phyloP scores from a whole-genome alignment of 2,888 invertebrate genomes.

The Drosophila kuntzei region DNA sequence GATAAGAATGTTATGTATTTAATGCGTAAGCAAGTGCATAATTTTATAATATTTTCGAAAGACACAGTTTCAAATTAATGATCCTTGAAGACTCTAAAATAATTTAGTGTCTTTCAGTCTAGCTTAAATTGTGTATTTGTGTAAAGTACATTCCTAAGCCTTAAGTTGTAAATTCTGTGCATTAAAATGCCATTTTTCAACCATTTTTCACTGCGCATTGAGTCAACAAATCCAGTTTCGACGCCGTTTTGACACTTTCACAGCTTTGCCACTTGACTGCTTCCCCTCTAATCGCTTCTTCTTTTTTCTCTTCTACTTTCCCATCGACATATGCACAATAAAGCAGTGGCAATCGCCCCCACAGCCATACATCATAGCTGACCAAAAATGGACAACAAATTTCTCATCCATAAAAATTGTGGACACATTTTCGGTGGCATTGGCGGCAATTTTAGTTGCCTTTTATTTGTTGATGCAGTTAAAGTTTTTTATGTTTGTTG shows the following conservation, averaged over 20 bases:
- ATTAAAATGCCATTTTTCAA: constrained; percentile 54
- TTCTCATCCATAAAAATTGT: constrained; percentile 56
- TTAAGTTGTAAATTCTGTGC: constrained; percentile 29
- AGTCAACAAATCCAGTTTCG: constrained; percentile 47
- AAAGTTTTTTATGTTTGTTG: constrained; percentile 12
- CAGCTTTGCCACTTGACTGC: constrained; percentile 45
- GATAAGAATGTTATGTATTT: background rate
- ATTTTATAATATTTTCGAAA: background rate
- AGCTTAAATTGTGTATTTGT: background rate
- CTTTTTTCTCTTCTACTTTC: background rate
- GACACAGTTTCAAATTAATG: background rate
- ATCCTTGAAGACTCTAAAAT: background rate
- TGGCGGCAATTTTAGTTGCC: constrained; percentile 28
- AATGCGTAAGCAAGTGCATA: background rate
- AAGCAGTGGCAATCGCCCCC: constrained; percentile 32
- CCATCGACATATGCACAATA: constrained; percentile 25
- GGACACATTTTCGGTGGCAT: constrained; percentile 41
- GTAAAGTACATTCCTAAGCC: constrained; percentile 3
- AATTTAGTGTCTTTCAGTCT: background rate
- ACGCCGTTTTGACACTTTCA: constrained; percentile 55
- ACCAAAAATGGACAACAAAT: constrained; percentile 54
- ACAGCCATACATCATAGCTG: constrained; percentile 48
- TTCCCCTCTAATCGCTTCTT: background rate
- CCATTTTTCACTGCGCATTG: constrained; percentile 31
- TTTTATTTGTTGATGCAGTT: constrained; percentile 29